Base-by-base conservation (phyloP, 2,797 vertebrate genomes). In the Hippocampus kuda region DNA sequence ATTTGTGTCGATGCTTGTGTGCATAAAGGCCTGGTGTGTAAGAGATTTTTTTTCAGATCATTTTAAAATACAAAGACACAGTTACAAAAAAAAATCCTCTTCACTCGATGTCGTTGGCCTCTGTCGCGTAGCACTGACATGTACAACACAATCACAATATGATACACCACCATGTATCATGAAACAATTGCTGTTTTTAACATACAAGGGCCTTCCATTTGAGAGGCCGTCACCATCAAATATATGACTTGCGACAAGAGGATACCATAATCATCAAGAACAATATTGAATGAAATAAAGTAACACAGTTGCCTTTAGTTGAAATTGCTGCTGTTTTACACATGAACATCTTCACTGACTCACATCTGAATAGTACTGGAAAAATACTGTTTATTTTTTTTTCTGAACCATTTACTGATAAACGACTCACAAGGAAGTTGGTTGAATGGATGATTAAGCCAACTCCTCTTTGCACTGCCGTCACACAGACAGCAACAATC, bases 101-200 rank as follows among this genome's bases (percentile, higher is more conserved):
- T 89, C 76, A 84, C 65, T 78, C 84, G 81, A 90, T 88, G 85
- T 85, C 78, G 76, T 83, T 85, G 81, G 76, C 82, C 84, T 80
- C 69, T 78, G 77, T 85, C 80, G 56, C 56, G 81, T 88, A 89
- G 90, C 88, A 90, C 79, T 74, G 88, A 92, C 90, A 87, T 89
- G 79, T 91, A 91, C 89, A 90, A 91, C 91, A 92, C 90, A 88
- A 91, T 91, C 80, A 93, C 92, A 88, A 91, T 87, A 85, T 92
- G 87, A 89, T 88, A 86, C 86, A 85, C 83, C 11, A 82, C 80
- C 78, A 87, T 83, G 86, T 87, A 84, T 88, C 88, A 86, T 82
- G 80, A 83, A 86, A 88, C 82, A 74, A 72, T 80, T 84, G 82
- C 84, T 80, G 79, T 82, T 88, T 82, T 81, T 68, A 38, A 87